A percentile compares a stretch with the other conserved stretches of the same genome.
phyloP scores from a whole-genome alignment of 2,888 invertebrate species.

The Ceriagrion tenellum region DNA sequence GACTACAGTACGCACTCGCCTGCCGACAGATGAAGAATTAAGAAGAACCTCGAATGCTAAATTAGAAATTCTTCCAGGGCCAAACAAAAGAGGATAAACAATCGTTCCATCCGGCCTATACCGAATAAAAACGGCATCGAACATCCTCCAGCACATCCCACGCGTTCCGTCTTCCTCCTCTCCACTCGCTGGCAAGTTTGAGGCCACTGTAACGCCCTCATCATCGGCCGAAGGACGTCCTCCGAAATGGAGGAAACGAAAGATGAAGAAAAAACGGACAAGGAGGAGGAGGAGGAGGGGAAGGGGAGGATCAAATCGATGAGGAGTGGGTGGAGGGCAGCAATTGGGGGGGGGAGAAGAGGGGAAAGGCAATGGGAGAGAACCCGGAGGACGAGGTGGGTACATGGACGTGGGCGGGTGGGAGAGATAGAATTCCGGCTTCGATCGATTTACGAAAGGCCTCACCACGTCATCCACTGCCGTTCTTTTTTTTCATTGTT shows the following conservation, averaged over 20 bases:
- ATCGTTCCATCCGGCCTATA: neutral
- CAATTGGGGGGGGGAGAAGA: too few relatives aligned
- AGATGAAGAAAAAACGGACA: neutral
- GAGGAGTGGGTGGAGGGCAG: neutral
- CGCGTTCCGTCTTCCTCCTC: neutral
- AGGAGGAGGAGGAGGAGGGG: neutral
- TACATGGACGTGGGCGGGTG: neutral
- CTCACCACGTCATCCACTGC: neutral
- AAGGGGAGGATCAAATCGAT: neutral
- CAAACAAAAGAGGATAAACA: neutral
- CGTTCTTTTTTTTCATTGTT: neutral
- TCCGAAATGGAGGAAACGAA: neutral
- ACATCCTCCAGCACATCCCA: neutral
- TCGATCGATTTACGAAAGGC: neutral
- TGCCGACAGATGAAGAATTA: too few relatives aligned
- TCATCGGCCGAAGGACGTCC: slow-evolving; percentile 14
- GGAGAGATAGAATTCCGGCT: slow-evolving; percentile 10
- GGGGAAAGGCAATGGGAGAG: neutral
- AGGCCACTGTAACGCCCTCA: neutral
- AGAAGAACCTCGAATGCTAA: too few relatives aligned
- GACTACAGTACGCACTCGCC: too few relatives aligned
- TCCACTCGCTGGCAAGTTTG: neutral
- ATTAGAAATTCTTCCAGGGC: neutral
- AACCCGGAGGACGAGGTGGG: neutral
- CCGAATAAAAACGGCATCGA: neutral